Evolutionary conservation across 1,140 invertebrate species (phyloP), one percentile per base, ranked within the genome.

Genomic region (Calosoma granatense): DNA sequence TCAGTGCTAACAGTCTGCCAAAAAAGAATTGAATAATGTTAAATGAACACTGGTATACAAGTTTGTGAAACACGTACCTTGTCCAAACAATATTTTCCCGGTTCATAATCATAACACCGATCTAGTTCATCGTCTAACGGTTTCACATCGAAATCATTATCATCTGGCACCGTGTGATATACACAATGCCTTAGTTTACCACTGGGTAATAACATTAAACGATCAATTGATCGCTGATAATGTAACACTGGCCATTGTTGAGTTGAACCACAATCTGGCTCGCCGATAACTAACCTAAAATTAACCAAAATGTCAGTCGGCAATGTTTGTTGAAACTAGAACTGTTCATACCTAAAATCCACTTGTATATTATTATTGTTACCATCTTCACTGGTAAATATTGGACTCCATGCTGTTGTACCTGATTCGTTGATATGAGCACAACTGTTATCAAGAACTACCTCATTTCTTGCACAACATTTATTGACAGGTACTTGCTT

Each of bases 31-130:
- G 41, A 9, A 47, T 47, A 12, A 47, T 47, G 4, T 12, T 47
- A 11, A 11, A 12, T 47, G 3, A 30, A 6, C 26, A 6, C 26
- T 30, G 26, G 14, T 30, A 47, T 17, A 47, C 17, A 47, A 11
- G 4, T 47, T 47, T 12, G 17, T 17, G 4, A 47, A 47, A 47
- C 6, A 47, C 14, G 51, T 69, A 85, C 85, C 73, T 85, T 89
- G 64, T 91, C 88, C 53, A 86, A 75, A 65, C 88, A 91, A 67
- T 90, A 90, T 71, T 84, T 80, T 21, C 84, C 84, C 56, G 82
- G 81, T 12, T 74, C 71, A 65, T 88, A 88, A 65, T 89, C 86
- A 61, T 86, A 80, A 63, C 77, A 83, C 17, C 81, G 72, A 17
- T 76, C 70, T 60, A 75, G 73, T 56, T 74, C 74, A 15, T 68